phyloP scores from a whole-genome alignment of 2,888 invertebrate genomes.

The Nebria salina region DNA sequence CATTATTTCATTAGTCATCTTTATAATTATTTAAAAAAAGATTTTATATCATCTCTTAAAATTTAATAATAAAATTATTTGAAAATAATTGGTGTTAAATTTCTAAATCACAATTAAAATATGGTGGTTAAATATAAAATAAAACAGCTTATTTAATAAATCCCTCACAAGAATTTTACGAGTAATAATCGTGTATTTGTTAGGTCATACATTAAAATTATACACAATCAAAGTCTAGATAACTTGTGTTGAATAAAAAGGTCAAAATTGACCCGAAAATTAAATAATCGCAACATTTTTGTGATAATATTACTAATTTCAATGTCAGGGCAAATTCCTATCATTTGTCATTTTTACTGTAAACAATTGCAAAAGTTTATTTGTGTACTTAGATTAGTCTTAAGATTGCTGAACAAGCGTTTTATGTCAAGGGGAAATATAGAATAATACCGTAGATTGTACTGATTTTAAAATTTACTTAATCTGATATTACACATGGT shows the following conservation, averaged over 20 bases:
- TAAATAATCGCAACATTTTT: conserved; percentile 28
- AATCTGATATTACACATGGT: too few species aligned
- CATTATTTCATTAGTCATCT: background rate
- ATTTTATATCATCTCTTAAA: too few species aligned
- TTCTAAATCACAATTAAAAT: background rate
- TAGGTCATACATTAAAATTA: background rate
- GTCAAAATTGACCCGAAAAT: conserved; percentile 28
- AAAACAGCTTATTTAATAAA: too few species aligned
- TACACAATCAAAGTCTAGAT: conserved; percentile 15
- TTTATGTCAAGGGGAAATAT: background rate
- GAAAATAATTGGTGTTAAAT: background rate
- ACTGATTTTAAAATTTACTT: too few species aligned
- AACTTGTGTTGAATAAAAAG: conserved; percentile 17
- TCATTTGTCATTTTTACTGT: conserved; percentile 13
- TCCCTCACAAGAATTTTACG: too few species aligned
- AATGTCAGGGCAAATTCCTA: conserved; percentile 17
- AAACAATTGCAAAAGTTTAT: conserved; percentile 1
- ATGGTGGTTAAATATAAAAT: too few species aligned
- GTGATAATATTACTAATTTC: conserved; percentile 21
- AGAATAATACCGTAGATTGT: background rate
- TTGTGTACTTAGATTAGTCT: background rate
- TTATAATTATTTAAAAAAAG: background rate
- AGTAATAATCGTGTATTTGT: background rate
- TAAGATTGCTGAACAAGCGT: background rate
- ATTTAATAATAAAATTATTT: too few species aligned